Evolutionary conservation across 2,113 vertebrate species (phyloP).

Genomic region (Myanophis thanlyinensis): DNA sequence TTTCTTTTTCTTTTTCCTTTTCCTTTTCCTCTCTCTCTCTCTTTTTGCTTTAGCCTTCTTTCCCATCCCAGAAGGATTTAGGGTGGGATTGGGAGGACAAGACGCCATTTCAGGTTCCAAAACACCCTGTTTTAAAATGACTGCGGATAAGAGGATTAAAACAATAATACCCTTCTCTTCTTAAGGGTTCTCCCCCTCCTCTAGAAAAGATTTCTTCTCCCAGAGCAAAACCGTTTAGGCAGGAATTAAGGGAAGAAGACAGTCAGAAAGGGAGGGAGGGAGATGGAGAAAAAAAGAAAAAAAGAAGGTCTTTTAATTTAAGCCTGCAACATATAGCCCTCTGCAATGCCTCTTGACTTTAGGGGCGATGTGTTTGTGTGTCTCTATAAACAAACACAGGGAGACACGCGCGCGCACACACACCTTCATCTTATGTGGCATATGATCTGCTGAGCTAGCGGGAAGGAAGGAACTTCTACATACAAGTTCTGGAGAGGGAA

Average conservation of each 20-base stretch:
- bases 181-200: conserved; percentile 79
- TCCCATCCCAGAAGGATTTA: conserved; percentile 84
- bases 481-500: neutral
- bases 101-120: conserved; percentile 92
- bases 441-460: conserved; percentile 14
- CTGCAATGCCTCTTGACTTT: neutral
- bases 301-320: conserved; percentile 78
- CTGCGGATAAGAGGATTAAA: conserved; percentile 99
- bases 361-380: neutral
- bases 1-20: neutral
- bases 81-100: conserved; percentile 81
- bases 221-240: conserved; percentile 98
- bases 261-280: conserved; percentile 63
- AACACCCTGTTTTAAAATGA: conserved; percentile 92
- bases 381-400: neutral
- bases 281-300: conserved; percentile 71
- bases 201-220: conserved; percentile 98
- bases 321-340: conserved; percentile 67
- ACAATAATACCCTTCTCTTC: conserved; percentile 98
- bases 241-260: conserved; percentile 96
- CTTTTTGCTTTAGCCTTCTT: conserved; percentile 79
- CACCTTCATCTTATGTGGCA: neutral
- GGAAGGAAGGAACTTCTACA: neutral
- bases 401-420: neutral
- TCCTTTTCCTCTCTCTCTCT: neutral